Conservation (phyloP, 2,113 vertebrate genomes). For the Natator depressus region DNA sequence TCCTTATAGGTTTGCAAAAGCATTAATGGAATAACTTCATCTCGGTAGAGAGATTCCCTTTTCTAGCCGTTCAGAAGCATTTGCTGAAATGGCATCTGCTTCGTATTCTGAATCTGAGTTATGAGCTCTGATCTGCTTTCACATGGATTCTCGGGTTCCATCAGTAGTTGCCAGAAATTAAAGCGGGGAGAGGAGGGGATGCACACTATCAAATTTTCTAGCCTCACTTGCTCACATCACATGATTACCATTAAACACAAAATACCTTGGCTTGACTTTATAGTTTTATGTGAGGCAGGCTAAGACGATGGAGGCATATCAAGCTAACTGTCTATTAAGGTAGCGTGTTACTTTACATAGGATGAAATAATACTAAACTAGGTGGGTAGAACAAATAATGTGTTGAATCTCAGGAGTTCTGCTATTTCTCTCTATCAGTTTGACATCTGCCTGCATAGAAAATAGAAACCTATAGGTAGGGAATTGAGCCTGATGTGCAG, state of each 20-base stretch:
- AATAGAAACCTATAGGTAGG: background rate
- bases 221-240: background rate
- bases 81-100: fast-evolving
- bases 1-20: background rate
- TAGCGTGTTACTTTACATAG: fast-evolving
- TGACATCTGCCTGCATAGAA: background rate
- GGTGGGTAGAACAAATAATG: fast-evolving
- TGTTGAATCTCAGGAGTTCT: background rate
- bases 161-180: background rate
- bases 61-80: fast-evolving
- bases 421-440: background rate
- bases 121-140: background rate
- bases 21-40: background rate
- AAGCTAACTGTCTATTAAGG: background rate
- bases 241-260: background rate
- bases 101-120: background rate
- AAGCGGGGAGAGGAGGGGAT: background rate
- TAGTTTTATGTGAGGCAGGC: background rate
- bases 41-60: background rate
- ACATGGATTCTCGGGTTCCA: fast-evolving
- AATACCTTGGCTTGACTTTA: background rate
- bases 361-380: fast-evolving
- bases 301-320: background rate
- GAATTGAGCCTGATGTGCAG: background rate
- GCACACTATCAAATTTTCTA: background rate